Conservation (phyloP, 2,113 vertebrate genomes). For the Hirundichthys speculiger region DNA sequence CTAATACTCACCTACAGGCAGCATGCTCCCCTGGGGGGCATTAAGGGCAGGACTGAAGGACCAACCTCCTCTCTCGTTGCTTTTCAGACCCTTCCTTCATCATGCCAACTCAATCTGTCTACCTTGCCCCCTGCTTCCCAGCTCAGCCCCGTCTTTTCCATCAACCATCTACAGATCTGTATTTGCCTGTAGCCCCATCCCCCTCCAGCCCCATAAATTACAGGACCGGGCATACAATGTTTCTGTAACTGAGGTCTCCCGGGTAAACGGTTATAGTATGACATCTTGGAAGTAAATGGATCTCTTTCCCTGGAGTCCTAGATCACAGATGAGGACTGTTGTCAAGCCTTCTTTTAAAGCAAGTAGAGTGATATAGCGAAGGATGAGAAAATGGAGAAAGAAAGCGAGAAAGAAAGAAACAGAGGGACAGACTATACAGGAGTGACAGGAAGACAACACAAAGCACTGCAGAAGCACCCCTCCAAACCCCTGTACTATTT, state of each 20-base stretch:
- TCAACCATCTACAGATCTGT: constrained; percentile 45
- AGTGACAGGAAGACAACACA: constrained; percentile 66
- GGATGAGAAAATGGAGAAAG: constrained; percentile 27
- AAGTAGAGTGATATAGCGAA: constrained; percentile 40
- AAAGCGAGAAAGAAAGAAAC: constrained; percentile 36
- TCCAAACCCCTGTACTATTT: constrained; percentile 15
- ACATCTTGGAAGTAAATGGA: constrained; percentile 65
- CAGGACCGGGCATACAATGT: constrained; percentile 18
- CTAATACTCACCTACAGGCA: constrained; percentile 85
- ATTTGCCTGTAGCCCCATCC: constrained; percentile 32
- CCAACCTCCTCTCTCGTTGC: constrained; percentile 32
- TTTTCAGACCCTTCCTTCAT: constrained; percentile 48
- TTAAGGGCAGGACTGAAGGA: constrained; percentile 66
- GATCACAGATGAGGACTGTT: constrained; percentile 62
- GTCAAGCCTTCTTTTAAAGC: constrained; percentile 43
- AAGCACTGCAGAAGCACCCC: constrained; percentile 35
- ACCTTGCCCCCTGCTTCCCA: constrained; percentile 32
- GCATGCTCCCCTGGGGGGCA: constrained; percentile 63
- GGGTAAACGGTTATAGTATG: constrained; percentile 55
- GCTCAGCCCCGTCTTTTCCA: constrained; percentile 45
- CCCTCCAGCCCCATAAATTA: constrained; percentile 53
- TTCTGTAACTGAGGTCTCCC: constrained; percentile 44
- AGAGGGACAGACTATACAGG: constrained; percentile 50
- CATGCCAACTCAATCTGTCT: constrained; percentile 46
- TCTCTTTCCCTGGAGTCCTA: constrained; percentile 60